These are phyloP conservation scores for Teleogryllus oceanicus DNA, from an alignment of 2,888 invertebrate genomes.

Conservation along the genomic window DNA sequence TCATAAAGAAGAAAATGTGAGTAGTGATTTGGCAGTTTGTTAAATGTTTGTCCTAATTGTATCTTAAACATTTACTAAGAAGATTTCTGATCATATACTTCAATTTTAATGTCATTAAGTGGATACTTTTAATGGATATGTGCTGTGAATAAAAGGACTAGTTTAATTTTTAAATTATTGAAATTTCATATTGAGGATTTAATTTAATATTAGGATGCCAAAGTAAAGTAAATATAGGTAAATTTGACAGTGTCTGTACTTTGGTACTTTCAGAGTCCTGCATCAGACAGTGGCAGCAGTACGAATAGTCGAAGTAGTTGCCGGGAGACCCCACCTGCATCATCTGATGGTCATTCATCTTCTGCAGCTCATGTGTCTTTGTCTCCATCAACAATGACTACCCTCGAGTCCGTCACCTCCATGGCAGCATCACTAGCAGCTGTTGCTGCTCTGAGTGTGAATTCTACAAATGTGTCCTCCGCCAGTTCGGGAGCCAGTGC, in stretches of 20 bases:
- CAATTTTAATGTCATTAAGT: too few relatives aligned
- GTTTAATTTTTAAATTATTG: too few relatives aligned
- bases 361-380: slow-evolving; percentile 29
- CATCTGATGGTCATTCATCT: slow-evolving; percentile 29
- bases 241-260: too few relatives aligned
- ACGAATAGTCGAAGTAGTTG: slow-evolving; percentile 34
- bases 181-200: too few relatives aligned
- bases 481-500: slow-evolving; percentile 19
- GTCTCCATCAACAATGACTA: slow-evolving; percentile 36
- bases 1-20: not conserved
- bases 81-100: not conserved
- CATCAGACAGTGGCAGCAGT: slow-evolving; percentile 35
- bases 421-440: slow-evolving; percentile 67
- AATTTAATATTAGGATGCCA: too few relatives aligned
- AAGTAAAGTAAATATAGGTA: too few relatives aligned
- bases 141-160: too few relatives aligned
- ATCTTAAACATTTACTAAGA: not conserved
- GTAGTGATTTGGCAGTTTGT: too few relatives aligned
- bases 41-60: too few relatives aligned
- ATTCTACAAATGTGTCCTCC: slow-evolving; percentile 19
- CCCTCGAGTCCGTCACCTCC: slow-evolving; percentile 42
- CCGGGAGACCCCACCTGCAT: slow-evolving; percentile 34
- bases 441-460: slow-evolving; percentile 57
- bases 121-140: too few relatives aligned
- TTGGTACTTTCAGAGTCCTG: slow-evolving; percentile 32